Conservation (phyloP, 2,113 vertebrate genomes). For the Cyanoramphus novaezelandiae region DNA sequence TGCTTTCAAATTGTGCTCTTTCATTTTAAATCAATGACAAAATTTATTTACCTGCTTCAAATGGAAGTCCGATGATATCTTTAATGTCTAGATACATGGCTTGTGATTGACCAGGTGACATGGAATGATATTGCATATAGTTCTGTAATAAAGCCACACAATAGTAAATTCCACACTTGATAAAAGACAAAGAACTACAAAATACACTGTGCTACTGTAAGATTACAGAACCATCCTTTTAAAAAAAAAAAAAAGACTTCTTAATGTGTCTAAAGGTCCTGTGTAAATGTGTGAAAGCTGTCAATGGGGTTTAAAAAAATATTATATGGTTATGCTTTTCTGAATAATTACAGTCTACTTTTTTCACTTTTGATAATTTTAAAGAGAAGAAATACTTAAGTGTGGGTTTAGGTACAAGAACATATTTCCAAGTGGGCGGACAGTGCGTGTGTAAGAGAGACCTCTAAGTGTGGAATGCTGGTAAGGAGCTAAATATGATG, state of each 20-base stretch:
- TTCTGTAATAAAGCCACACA: not conserved
- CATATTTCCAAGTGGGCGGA: not conserved
- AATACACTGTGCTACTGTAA: not conserved
- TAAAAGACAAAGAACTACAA: not conserved
- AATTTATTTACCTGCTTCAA: not conserved
- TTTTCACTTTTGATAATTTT: not conserved
- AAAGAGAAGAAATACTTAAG: not conserved
- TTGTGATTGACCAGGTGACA: not conserved
- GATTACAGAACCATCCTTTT: not conserved
- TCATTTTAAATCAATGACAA: not conserved
- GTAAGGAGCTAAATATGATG: not conserved
- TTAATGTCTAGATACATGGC: not conserved
- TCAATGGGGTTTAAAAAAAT: not conserved
- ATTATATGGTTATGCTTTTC: not conserved
- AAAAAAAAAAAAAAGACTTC: not conserved
- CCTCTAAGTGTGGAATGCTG: not conserved
- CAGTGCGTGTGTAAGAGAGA: not conserved
- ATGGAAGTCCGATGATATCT: not conserved
- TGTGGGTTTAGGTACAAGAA: not conserved
- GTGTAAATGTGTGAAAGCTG: not conserved
- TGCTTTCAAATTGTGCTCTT: not conserved
- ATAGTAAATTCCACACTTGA: not conserved
- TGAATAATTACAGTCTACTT: not conserved
- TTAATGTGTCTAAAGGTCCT: not conserved
- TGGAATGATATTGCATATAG: not conserved